Base-by-base conservation (phyloP, 2,113 vertebrate genomes). In the Pleuronectes platessa region DNA sequence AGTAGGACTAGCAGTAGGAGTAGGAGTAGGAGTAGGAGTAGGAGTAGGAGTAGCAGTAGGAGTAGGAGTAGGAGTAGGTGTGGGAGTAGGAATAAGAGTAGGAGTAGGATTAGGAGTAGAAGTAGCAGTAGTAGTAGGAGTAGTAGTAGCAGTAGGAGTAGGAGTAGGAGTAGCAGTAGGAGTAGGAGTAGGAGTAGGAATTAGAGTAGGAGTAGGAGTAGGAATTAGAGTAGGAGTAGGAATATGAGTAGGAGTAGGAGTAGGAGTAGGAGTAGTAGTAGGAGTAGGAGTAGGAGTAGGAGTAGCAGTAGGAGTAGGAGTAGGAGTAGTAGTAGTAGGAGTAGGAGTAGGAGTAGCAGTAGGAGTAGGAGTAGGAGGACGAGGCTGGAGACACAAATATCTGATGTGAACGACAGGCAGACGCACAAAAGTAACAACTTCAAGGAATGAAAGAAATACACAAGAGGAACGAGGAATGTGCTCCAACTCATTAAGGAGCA, bases 41-140 rank as follows among this genome's bases (percentile, higher is more conserved):
- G 0, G 5, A 7, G 27, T 4, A 27, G 2, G 26, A 4, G 26
- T 27, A 27, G 3, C 3, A 27, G 3, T 27, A 27, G 2, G 26
- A 4, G 3, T 27, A 4, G 3, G 26, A 27, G 26, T 4, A 27
- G 26, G 26, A 27, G 3, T 27, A 27, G 58, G 26, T 7, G 31
- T 6, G 0, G 5, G 6, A 31, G 0, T 7, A 6, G 5, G 5
- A 31, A 5, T 7, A 6, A 0, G 27, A 31, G 27, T 7, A 6
- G 5, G 27, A 31, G 27, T 7, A 31, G 26, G 26, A 27, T 2
- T 27, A 27, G 58, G 24, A 27, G 26, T 27, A 4, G 3, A 3
- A 27, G 3, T 27, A 4, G 3, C 0, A 27, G 26, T 27, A 27
- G 26, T 2, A 27, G 3, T 27, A 27, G 58, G 24, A 27, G 26